Base-by-base conservation (phyloP, 2,888 invertebrate genomes). In the Parthenolecanium corni region DNA sequence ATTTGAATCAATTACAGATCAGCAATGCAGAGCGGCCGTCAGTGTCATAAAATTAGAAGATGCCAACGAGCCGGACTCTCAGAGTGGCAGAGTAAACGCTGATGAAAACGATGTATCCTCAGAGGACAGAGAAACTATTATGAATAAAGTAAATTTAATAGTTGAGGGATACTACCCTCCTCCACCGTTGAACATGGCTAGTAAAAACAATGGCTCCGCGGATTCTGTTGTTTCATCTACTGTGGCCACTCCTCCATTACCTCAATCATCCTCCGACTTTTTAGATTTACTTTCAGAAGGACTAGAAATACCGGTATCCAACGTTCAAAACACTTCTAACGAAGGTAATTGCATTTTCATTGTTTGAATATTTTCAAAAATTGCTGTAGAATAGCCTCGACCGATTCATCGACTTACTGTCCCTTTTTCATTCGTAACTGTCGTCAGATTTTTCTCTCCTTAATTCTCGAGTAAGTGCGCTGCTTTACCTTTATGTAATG, bases 161-260 rank as follows among this genome's bases (percentile, higher is more conserved):
- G 80, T 83, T 21, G 83, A 83, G 70, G 81, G 82, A 68, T 83
- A 81, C 69, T 83, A 80, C 73, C 76, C 80, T 67, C 71, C 76
- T 1, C 31, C 53, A 6, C 42, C 52, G 24, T 12, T 18, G 31
- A 42, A 20, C n/a, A 31, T n/a, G 3, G 18, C 16, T 14, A 42
- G 40, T 20, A 52, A 18, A 24, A 42, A 25, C 20, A 23, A 3
- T 40, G 31, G 11, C 11, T 25, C 52, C 23, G 21, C 52, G 14
- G 53, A 52, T 46, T 52, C 63, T 5, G 36, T 63, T 18, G 52
- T 63, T 9, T 63, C 63, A n/a, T 63, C 63, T 3, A 63, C 63
- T 6, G 63, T 63, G 4, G 36, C 53, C n/a, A 63, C 63, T 1
- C 63, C 63, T 4, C 53, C 53, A 16, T 21, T 53, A 46, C 58